Conservation (phyloP, 2,113 vertebrate species). For the Trematocara unimaculatum region DNA sequence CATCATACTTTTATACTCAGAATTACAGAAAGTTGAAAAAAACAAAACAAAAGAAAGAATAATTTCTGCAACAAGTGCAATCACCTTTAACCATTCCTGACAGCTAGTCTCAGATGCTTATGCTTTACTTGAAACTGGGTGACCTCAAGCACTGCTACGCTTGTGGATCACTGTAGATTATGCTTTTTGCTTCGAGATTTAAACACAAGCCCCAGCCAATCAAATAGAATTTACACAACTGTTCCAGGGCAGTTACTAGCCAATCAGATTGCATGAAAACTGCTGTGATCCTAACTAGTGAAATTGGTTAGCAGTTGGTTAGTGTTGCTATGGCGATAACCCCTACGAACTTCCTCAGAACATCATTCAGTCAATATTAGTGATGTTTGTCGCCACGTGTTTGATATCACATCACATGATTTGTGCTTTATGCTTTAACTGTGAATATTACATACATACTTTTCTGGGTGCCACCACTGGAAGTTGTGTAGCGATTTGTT, state of each 20-base stretch:
- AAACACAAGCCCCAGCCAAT: not conserved
- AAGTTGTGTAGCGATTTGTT: not conserved
- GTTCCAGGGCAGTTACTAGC: not conserved
- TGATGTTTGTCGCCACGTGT: rapidly evolving
- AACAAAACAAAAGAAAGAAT: not conserved
- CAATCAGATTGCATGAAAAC: not conserved
- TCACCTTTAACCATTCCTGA: not conserved
- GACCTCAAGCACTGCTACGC: not conserved
- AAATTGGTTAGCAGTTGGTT: not conserved
- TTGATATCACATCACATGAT: not conserved
- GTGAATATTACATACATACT: not conserved
- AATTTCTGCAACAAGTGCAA: not conserved
- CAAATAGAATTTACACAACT: not conserved
- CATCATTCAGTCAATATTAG: not conserved
- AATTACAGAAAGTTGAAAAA: not conserved
- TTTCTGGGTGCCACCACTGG: not conserved
- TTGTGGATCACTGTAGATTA: not conserved
- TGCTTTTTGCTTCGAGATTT: not conserved
- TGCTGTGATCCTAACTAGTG: not conserved
- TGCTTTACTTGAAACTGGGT: not conserved
- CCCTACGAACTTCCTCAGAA: not conserved
- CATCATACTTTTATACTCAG: not conserved
- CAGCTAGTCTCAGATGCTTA: not conserved
- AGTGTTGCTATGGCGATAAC: not conserved
- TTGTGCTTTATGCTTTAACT: not conserved